A percentile compares a stretch with the other conserved stretches of the same genome.
Evolutionary conservation across 2,888 invertebrate species (phyloP).

Genomic region (Ephialtes manifestator): DNA sequence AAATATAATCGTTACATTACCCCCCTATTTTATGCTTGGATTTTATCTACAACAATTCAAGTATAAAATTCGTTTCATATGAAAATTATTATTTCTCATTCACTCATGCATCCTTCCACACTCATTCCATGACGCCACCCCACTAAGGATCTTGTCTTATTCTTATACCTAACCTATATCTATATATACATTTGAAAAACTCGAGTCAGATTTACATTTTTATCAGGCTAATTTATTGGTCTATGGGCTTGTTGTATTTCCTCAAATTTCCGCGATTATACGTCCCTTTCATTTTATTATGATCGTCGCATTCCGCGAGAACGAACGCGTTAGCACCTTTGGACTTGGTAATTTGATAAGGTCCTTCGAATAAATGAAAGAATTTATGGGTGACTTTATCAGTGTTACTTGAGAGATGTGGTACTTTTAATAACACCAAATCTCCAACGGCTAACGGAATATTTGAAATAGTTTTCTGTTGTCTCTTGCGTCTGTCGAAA

Average conservation of each 20-base stretch:
- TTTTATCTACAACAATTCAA: neutral
- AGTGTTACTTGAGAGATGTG: slow-evolving; percentile 27
- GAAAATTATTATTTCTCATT: neutral
- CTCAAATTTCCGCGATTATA: slow-evolving; percentile 19
- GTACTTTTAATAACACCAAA: slow-evolving; percentile 48
- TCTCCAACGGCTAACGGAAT: slow-evolving; percentile 28
- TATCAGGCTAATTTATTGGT: neutral
- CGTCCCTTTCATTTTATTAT: slow-evolving; percentile 13
- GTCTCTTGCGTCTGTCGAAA: slow-evolving; percentile 7
- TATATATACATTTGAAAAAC: neutral
- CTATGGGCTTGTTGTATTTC: slow-evolving; percentile 21
- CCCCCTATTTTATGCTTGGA: slow-evolving; percentile 11
- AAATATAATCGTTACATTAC: slow-evolving; percentile 14
- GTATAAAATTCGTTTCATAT: neutral
- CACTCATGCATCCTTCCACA: neutral
- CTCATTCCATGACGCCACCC: slow-evolving; percentile 11
- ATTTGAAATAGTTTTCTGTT: slow-evolving; percentile 1
- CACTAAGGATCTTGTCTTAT: slow-evolving; percentile 14
- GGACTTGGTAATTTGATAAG: neutral
- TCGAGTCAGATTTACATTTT: neutral
- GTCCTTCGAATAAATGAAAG: no score
- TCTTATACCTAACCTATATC: slow-evolving; percentile 22
- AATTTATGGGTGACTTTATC: slow-evolving; percentile 31
- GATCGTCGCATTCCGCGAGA: neutral
- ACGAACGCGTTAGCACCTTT: slow-evolving; percentile 24